A percentile compares a stretch with the other conserved stretches of the same genome.
These are phyloP conservation scores for Paralinhomoeus sp. DNA, from an alignment of 2,888 invertebrate species.

Conservation along the genomic window DNA sequence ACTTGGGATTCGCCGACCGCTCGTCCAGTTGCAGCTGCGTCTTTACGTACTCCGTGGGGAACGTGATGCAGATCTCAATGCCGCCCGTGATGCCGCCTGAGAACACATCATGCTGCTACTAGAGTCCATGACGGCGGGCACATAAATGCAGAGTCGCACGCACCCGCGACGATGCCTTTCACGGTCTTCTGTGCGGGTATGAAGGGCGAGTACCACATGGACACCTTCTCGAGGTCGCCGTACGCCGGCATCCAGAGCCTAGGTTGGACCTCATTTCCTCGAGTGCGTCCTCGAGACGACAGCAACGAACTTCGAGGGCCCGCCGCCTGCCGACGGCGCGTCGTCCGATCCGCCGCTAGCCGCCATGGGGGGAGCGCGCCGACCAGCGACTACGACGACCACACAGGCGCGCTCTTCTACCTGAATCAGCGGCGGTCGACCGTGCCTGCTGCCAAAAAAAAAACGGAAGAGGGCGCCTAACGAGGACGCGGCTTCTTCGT, in stretches of 20 bases:
- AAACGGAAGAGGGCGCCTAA: too few relatives aligned
- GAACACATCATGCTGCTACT: conserved; percentile 6
- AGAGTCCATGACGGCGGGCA: background rate
- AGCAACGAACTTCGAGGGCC: too few relatives aligned
- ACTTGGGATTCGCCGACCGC: conserved; percentile 45
- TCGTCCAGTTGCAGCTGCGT: conserved; percentile 95
- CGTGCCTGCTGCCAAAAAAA: too few relatives aligned
- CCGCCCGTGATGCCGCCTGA: conserved; percentile 81
- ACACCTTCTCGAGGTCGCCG: conserved; percentile 3
- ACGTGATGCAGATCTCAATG: conserved; percentile 96
- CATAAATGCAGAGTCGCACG: background rate
- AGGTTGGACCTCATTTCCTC: too few relatives aligned
- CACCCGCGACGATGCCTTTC: conserved; percentile 79
- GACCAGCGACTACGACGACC: too few relatives aligned
- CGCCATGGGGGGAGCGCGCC: too few relatives aligned
- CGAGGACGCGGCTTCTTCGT: too few relatives aligned
- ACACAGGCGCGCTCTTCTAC: too few relatives aligned
- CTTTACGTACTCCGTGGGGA: conserved; percentile 96
- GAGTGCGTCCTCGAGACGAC: too few relatives aligned
- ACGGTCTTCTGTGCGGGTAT: conserved; percentile 38
- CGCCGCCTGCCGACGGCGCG: too few relatives aligned
- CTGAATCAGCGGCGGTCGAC: too few relatives aligned
- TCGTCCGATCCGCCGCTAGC: too few relatives aligned
- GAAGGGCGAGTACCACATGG: conserved; percentile 11
- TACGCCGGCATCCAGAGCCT: background rate